Base-by-base conservation (phyloP, 2,113 vertebrate genomes). In the Bombycilla garrulus region DNA sequence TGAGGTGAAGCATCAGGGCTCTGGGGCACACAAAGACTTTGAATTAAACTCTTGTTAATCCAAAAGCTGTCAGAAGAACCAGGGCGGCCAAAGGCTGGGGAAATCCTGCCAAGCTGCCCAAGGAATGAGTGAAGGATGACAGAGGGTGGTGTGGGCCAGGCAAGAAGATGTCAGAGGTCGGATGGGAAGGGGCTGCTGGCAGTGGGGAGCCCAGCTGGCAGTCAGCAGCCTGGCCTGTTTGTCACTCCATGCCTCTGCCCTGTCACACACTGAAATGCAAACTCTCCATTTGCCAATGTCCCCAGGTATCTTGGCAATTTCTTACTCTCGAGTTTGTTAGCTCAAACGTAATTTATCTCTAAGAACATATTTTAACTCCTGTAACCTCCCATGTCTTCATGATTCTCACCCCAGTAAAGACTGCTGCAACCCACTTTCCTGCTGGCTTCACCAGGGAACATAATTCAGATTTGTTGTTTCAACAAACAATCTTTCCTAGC, bases 41-140 rank as follows among this genome's bases (percentile, higher is more conserved):
- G 42, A 74, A 17, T 81, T 29, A 45, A 81, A 66, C 15, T 25
- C 60, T 9, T 9, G 7, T 23, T 51, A 38, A 61, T 29, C 20
- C 38, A 36, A 60, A 47, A 76, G 29, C 33, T 67, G 15, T 12
- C 62, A 47, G 61, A 51, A 85, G 76, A 12, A 42, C 17, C 10
- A 33, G 6, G 0, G 26, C 25, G n/a, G 13, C 40, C 0, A 5
- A 29, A 11, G 8, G 7, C n/a, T 11, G 33, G 35, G 15, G 24
- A 76, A 23, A 7, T 15, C 17, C 5, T 19, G 57, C 17, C n/a
- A n/a, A 40, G 48, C 64, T 38, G 28, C 13, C 72, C 3, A 6
- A 65, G 24, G 36, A 40, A 28, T 1, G 2, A 2, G 33, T 47
- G 6, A 35, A 35, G 31, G 38, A 26, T 7, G 51, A 19, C 42